These are phyloP conservation scores for Leistus spinibarbis DNA, from an alignment of 2,888 invertebrate genomes.

Conservation along the genomic window DNA sequence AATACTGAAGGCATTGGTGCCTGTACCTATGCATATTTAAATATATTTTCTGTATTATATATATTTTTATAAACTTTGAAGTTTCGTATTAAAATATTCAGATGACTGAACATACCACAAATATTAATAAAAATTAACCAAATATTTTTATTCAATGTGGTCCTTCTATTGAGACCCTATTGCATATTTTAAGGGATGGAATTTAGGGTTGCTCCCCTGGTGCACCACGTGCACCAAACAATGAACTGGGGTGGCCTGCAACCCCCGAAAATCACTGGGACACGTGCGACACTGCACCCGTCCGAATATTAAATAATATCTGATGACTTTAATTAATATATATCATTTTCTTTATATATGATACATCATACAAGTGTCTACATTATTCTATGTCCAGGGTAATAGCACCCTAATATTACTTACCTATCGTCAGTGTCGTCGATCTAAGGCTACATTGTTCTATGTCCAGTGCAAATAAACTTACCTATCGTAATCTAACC, in stretches of 20 bases:
- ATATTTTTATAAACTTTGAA: too few species aligned
- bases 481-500: slow-evolving; percentile 80
- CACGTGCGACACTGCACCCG: not conserved
- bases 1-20: too few species aligned
- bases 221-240: not conserved
- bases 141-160: not conserved
- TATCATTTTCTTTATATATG: not conserved
- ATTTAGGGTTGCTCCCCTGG: not conserved
- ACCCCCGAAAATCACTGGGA: not conserved
- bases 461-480: slow-evolving; percentile 45
- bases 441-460: too few species aligned
- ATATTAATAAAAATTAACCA: not conserved
- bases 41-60: too few species aligned
- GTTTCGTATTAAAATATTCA: too few species aligned
- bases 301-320: not conserved
- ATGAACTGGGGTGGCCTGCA: not conserved
- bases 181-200: not conserved
- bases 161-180: not conserved
- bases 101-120: too few species aligned
- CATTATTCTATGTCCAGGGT: too few species aligned
- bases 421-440: too few species aligned
- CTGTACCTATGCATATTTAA: too few species aligned
- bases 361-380: too few species aligned
- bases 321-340: not conserved
- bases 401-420: too few species aligned